Base-by-base conservation (phyloP, 1,140 invertebrate species). In the Probaryconus sp. region DNA sequence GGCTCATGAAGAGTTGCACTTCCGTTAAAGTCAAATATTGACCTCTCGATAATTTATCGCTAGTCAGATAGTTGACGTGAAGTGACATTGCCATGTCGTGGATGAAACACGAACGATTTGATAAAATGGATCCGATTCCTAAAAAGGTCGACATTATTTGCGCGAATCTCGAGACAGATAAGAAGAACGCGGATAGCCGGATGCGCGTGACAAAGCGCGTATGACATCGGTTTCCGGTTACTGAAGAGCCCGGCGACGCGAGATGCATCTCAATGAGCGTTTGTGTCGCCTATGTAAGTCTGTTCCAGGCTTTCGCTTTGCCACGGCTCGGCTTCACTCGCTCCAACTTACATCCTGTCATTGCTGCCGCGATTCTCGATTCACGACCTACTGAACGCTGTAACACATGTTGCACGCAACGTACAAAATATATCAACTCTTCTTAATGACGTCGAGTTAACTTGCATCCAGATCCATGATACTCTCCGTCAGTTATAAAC, bases 201-300 rank as follows among this genome's bases (percentile, higher is more conserved):
- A 86, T 84, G 82, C 77, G 79, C 78, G 80, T 79, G 82, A 84
- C 82, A 83, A 82, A 84, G 80, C 82, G 83, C 82, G 80, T 84
- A 58, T 74, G 65, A 74, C 76, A 77, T 73, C 31, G 69, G 61
- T 64, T 77, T 77, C 76, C 76, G 76, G 76, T 65, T 76, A 60
- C 47, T 70, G 61, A 50, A 74, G 47, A 73, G 70, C 11, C 48
- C 55, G 24, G 21, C 83, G 81, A 79, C 85, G 80, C 82, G 85
- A 86, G 83, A 86, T 82, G 85, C 84, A 87, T 87, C 82, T 76
- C 81, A 85, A 87, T 87, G 86, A 86, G 80, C 56, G 63, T 76
- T 63, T 53, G 40, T 60, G 40, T 31, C 58, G 35, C 31, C 53
- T 65, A 70, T 55, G 61, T 67, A 65, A 69, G 64, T 75, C n/a